Base-by-base conservation (phyloP, 2,888 invertebrate genomes). In the Aphodius sticticus region DNA sequence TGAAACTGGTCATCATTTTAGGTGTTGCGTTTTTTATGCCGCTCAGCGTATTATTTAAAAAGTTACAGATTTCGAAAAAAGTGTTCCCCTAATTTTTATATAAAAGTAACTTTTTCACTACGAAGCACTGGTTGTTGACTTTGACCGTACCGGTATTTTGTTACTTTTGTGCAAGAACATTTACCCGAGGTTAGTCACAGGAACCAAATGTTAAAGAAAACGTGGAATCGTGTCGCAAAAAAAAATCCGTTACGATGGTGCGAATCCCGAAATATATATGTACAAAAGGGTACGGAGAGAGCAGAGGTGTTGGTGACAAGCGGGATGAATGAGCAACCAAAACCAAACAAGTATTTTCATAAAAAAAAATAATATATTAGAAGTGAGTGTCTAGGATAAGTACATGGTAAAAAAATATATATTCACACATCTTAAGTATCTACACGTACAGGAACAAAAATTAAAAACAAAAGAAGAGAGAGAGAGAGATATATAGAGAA, bases 291-390 rank as follows among this genome's bases (percentile, higher is more conserved):
- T 26, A 37, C 12, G 16, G 71, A 76, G n/a, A 69, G 16, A 69
- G 16, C 35, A 36, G 36, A 36, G 77, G 77, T n/a, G 16, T 70
- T n/a, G 35, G 80, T 78, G 78, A 77, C 69, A 26, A 78, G 78
- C 76, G 70, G 77, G 79, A 77, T 69, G 70, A 77, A 81, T 82
- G 80, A 82, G 81, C 81, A 82, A 85, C 84, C 85, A 85, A 85
- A 85, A 83, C 84, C 84, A 84, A 80, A 75, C 80, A 76, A 82
- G 82, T 82, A 79, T 84, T 84, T 83, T 80, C 81, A 84, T 83
- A 84, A 83, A 85, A 16, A 53, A 72, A 74, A 74, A 84, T 83
- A 83, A 83, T 84, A 84, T 85, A 84, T 84, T 84, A 83, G 81
- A 79, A 80, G 81, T 81, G 80, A 76, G 79, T 79, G 70, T 26